Conservation (phyloP, 2,797 vertebrate genomes). For the Merluccius polli region DNA sequence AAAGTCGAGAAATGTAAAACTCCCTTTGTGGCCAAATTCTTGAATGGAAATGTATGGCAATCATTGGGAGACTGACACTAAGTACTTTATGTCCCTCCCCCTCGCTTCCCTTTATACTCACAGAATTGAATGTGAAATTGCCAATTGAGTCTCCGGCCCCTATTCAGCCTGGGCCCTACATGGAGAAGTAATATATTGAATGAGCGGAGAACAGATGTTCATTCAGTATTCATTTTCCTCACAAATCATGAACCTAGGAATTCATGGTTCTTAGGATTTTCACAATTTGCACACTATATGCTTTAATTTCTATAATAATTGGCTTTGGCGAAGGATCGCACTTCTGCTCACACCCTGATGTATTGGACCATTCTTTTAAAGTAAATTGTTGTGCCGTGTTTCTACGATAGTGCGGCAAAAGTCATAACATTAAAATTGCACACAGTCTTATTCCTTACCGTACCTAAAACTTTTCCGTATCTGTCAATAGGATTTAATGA, state of each 20-base stretch:
- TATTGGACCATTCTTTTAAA: background rate
- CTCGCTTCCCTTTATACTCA: background rate
- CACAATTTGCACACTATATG: background rate
- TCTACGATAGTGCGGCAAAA: too few relatives aligned
- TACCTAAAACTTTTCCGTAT: background rate
- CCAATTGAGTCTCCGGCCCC: background rate
- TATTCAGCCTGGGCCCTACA: background rate
- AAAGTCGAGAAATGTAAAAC: too few relatives aligned
- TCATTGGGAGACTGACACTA: too few relatives aligned
- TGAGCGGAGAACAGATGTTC: background rate
- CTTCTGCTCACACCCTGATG: background rate
- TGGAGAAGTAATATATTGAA: background rate
- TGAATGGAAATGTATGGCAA: too few relatives aligned
- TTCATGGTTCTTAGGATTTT: background rate
- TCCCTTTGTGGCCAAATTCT: too few relatives aligned
- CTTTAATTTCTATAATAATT: background rate
- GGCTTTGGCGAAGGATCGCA: background rate
- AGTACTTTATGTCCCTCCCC: background rate
- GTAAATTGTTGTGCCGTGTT: background rate
- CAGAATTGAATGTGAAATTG: background rate
- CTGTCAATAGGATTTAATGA: background rate
- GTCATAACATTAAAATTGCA: background rate
- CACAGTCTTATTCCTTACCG: background rate
- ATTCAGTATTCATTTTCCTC: background rate
- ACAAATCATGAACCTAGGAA: background rate